Evolutionary conservation across 1,140 invertebrate species (phyloP).

Genomic region (Apis cerana): DNA sequence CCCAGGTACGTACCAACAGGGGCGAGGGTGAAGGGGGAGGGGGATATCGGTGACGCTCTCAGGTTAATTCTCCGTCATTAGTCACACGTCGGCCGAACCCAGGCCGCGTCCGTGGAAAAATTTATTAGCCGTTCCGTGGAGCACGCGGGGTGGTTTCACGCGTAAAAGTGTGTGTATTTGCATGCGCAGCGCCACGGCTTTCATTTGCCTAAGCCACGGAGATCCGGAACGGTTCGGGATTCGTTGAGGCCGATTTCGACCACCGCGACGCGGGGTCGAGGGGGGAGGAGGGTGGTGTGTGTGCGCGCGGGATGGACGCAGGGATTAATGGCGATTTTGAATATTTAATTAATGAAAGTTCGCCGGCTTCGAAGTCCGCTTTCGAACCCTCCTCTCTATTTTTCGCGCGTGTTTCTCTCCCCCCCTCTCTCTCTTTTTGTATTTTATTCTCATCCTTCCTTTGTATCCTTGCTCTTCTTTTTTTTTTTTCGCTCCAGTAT

Average conservation of each 20-base stretch:
- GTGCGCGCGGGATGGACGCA: slow-evolving; percentile 10
- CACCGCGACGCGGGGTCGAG: slow-evolving; percentile 33
- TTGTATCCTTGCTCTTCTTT: background rate
- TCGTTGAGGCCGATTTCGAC: slow-evolving; percentile 68
- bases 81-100: slow-evolving; percentile 61
- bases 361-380: slow-evolving; percentile 5
- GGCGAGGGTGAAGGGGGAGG: no score
- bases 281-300: no score
- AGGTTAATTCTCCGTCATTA: slow-evolving; percentile 70
- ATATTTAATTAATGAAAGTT: slow-evolving; percentile 71
- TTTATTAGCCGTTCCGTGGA: slow-evolving; percentile 69
- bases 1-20: slow-evolving; percentile 33
- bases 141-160: slow-evolving; percentile 48
- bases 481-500: background rate
- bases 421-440: background rate
- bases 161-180: slow-evolving; percentile 72
- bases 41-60: slow-evolving; percentile 47
- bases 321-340: slow-evolving; percentile 73
- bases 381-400: slow-evolving; percentile 16
- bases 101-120: slow-evolving; percentile 68
- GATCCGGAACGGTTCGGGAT: slow-evolving; percentile 61
- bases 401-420: slow-evolving; percentile 2
- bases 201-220: slow-evolving; percentile 70
- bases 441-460: background rate
- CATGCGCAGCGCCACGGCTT: slow-evolving; percentile 64